Evolutionary conservation across 2,797 vertebrate species (phyloP).

Genomic region (Melanotaenia maccullochi): DNA sequence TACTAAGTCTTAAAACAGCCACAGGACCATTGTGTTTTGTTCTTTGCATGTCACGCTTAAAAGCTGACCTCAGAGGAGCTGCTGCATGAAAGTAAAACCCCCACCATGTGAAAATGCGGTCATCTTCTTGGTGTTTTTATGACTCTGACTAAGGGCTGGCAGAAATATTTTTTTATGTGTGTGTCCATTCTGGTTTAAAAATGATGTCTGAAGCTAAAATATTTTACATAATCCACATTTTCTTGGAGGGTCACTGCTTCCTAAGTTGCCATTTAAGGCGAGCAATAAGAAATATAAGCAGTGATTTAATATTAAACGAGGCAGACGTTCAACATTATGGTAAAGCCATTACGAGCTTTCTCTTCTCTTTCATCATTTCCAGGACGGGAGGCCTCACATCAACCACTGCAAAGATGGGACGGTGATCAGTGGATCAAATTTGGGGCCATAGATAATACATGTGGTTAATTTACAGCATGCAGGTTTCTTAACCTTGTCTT

Average conservation of each 20-base stretch:
- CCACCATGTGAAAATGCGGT: constrained; percentile 31
- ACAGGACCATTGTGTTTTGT: constrained; percentile 60
- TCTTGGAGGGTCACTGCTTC: constrained; percentile 55
- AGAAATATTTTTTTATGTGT: constrained; percentile 26
- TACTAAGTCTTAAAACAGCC: constrained; percentile 77
- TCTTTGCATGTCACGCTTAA: constrained; percentile 64
- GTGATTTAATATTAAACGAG: constrained; percentile 76
- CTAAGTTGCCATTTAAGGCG: constrained; percentile 54
- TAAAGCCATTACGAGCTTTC: constrained; percentile 76
- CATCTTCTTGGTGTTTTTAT: constrained; percentile 23
- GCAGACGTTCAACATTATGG: constrained; percentile 65
- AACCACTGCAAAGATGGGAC: constrained; percentile 48
- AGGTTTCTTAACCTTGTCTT: constrained; percentile 66
- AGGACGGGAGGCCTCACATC: constrained; percentile 58
- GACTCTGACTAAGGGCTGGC: constrained; percentile 26
- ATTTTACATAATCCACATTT: constrained; percentile 1
- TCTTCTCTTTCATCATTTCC: constrained; percentile 76
- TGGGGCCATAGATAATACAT: constrained; percentile 67
- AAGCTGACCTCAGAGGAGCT: constrained; percentile 47
- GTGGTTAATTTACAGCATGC: constrained; percentile 75
- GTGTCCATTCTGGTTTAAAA: constrained; percentile 30
- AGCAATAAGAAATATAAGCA: constrained; percentile 73
- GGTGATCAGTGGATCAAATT: constrained; percentile 64
- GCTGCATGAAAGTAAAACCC: constrained; percentile 31
- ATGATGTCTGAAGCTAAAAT: constrained; percentile 22